A percentile compares a stretch with the other conserved stretches of the same genome.
These are phyloP conservation scores for Picathartes gymnocephalus DNA, from an alignment of 2,113 vertebrate species.

Conservation along the genomic window DNA sequence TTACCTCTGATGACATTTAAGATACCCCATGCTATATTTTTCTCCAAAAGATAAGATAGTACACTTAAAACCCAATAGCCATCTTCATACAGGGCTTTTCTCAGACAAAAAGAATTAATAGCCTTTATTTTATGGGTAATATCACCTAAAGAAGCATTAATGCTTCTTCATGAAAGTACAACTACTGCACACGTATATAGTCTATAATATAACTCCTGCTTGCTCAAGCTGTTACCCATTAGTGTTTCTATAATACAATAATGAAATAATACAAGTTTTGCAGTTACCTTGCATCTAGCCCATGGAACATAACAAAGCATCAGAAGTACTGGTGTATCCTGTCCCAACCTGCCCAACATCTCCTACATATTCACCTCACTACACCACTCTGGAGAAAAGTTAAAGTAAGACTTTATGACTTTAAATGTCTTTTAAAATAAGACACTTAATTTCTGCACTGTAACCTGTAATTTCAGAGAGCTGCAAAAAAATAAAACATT, in stretches of 20 bases:
- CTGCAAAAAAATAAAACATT: not conserved
- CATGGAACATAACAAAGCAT: not conserved
- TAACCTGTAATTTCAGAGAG: not conserved
- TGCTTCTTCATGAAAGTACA: not conserved
- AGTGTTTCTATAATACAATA: not conserved
- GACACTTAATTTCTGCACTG: not conserved
- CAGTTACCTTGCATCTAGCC: not conserved
- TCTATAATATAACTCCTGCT: not conserved
- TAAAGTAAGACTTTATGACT: not conserved
- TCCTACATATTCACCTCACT: not conserved
- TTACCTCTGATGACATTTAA: not conserved
- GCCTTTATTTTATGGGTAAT: not conserved
- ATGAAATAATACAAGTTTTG: not conserved
- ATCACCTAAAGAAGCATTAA: not conserved
- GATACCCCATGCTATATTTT: not conserved
- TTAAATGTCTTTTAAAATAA: too few species aligned
- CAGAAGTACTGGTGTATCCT: not conserved
- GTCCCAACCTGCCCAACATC: not conserved
- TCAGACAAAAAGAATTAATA: not conserved
- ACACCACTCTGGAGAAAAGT: not conserved
- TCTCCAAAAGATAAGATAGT: not conserved
- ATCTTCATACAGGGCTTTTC: not conserved
- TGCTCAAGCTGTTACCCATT: not conserved
- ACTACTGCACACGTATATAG: not conserved
- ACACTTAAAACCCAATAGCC: not conserved